Evolutionary conservation across 2,888 invertebrate species (phyloP).

Genomic region (Agelastica alni): DNA sequence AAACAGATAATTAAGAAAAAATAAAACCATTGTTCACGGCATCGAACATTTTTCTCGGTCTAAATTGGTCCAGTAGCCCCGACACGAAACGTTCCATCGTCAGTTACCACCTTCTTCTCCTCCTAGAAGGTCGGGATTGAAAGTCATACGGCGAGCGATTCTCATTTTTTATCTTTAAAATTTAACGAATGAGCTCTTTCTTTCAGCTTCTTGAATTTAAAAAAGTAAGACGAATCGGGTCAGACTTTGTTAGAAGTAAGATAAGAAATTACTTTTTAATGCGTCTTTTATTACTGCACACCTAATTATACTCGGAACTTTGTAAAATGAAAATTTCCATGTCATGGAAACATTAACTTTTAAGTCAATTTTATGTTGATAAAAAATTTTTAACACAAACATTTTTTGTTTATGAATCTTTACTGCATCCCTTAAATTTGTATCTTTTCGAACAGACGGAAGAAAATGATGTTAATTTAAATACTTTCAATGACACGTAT

Average conservation of each 20-base stretch:
- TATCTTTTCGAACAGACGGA: too few relatives aligned
- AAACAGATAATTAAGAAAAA: too few relatives aligned
- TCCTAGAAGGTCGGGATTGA: slow-evolving; percentile 23
- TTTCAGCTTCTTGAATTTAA: slow-evolving; percentile 21
- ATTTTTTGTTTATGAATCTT: slow-evolving; percentile 3
- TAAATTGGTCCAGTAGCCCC: slow-evolving; percentile 34
- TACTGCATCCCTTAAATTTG: too few relatives aligned
- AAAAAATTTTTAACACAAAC: too few relatives aligned
- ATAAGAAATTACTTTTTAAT: slow-evolving; percentile 9
- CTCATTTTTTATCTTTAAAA: slow-evolving; percentile 20
- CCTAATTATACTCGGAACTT: too few relatives aligned
- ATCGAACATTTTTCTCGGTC: slow-evolving; percentile 2
- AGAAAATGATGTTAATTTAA: too few relatives aligned
- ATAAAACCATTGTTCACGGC: too few relatives aligned
- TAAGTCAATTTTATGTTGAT: too few relatives aligned
- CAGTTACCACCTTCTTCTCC: slow-evolving; percentile 30
- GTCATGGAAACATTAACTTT: too few relatives aligned
- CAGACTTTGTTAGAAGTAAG: slow-evolving; percentile 6
- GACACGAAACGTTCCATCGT: slow-evolving; percentile 19
- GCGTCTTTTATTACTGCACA: neutral
- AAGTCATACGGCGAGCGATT: slow-evolving; percentile 25
- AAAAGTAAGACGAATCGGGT: slow-evolving; percentile 18
- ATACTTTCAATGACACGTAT: too few relatives aligned
- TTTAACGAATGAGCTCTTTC: slow-evolving; percentile 22
- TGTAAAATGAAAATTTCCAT: too few relatives aligned